These are phyloP conservation scores for Morus bassanus DNA, from an alignment of 2,797 vertebrate species.

Conservation along the genomic window DNA sequence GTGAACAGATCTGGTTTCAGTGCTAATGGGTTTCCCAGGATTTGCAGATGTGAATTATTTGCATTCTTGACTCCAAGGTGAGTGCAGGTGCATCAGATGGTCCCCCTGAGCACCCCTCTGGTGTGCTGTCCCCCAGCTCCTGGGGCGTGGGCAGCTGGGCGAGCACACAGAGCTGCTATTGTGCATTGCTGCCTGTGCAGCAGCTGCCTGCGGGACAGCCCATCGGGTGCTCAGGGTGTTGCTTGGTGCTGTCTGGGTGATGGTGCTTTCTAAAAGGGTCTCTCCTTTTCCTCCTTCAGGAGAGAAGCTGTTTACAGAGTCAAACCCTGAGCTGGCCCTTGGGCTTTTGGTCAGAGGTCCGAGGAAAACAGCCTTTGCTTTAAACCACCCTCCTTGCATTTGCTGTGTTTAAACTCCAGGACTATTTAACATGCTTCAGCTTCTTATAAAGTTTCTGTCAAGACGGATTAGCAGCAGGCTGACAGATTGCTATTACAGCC, in stretches of 20 bases:
- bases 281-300: not conserved
- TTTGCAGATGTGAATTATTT: slow-evolving; percentile 68
- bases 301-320: not conserved
- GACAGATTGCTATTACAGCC: slow-evolving; percentile 73
- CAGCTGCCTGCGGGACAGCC: not conserved
- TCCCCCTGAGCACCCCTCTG: not conserved
- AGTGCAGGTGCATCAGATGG: slow-evolving; percentile 68
- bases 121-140: slow-evolving; percentile 39
- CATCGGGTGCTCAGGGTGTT: not conserved
- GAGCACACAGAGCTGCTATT: slow-evolving; percentile 67
- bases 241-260: not conserved
- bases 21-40: slow-evolving; percentile 23
- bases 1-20: not conserved
- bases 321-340: not conserved
- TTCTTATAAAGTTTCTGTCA: slow-evolving; percentile 76
- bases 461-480: slow-evolving; percentile 72
- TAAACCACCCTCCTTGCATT: slow-evolving; percentile 13
- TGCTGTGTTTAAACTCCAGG: slow-evolving; percentile 53
- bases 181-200: slow-evolving; percentile 39
- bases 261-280: not conserved
- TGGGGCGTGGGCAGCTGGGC: not conserved
- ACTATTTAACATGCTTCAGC: slow-evolving; percentile 63
- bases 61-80: slow-evolving; percentile 74
- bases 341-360: not conserved
- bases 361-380: not conserved